These are phyloP conservation scores for Todiramphus chloris DNA, from an alignment of 2,113 vertebrate species.

Conservation along the genomic window DNA sequence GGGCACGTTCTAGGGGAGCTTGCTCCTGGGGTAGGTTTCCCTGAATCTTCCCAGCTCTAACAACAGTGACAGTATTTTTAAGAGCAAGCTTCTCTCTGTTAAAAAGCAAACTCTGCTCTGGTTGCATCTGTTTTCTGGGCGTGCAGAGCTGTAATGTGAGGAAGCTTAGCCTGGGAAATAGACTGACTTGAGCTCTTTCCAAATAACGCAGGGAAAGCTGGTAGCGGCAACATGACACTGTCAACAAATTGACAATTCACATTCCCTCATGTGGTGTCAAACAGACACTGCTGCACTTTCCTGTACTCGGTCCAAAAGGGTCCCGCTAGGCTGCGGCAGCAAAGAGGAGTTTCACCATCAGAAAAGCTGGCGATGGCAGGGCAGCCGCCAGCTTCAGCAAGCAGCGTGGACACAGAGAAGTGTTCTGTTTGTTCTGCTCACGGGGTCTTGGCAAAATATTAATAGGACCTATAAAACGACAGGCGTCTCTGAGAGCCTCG, in stretches of 20 bases:
- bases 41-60: neutral
- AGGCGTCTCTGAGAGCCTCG: neutral
- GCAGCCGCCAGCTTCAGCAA: slow-evolving; percentile 6
- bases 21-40: neutral
- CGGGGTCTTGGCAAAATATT: neutral
- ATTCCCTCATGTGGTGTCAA: slow-evolving; percentile 48
- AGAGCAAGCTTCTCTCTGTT: neutral
- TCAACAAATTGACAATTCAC: slow-evolving; percentile 67
- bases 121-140: neutral
- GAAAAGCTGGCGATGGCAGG: neutral
- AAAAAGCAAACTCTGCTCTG: neutral
- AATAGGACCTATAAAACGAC: neutral
- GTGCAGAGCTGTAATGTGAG: neutral
- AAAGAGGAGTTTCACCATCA: neutral
- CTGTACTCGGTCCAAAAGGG: neutral
- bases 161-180: slow-evolving; percentile 25
- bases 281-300: slow-evolving; percentile 10
- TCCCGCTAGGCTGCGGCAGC: slow-evolving; percentile 32
- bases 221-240: slow-evolving; percentile 57
- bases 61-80: neutral
- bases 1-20: neutral
- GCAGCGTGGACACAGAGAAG: neutral
- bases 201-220: slow-evolving; percentile 8
- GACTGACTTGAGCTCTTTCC: slow-evolving; percentile 53
- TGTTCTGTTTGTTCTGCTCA: neutral